A percentile compares a stretch with the other conserved stretches of the same genome.
phyloP scores from a whole-genome alignment of 1,140 invertebrate genomes.

The Bursaphelenchus mucronatus region DNA sequence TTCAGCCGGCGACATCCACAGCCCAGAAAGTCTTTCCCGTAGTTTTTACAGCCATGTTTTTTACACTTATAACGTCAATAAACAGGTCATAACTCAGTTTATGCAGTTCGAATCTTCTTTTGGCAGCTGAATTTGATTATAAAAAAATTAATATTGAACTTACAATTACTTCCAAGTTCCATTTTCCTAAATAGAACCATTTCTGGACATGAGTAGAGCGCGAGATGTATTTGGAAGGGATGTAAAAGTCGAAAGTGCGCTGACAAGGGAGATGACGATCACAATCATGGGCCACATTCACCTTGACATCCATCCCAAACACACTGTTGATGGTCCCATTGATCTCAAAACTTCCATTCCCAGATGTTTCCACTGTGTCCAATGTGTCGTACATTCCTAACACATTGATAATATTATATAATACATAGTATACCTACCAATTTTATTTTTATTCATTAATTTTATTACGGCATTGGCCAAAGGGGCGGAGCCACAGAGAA shows the following conservation, averaged over 20 bases:
- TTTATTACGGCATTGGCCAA: constrained; percentile 21
- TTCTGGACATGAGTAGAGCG: constrained; percentile 6
- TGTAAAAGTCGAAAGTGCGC: constrained; percentile 13
- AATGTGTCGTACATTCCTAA: constrained; percentile 14
- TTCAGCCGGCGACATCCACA: constrained; percentile 12
- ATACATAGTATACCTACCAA: constrained; percentile 11
- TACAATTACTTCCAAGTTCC: constrained; percentile 6
- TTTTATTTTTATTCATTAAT: constrained; percentile 23
- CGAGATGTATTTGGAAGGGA: constrained; percentile 13
- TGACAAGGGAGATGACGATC: constrained; percentile 12
- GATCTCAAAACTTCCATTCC: constrained; percentile 15
- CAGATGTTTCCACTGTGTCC: constrained; percentile 1
- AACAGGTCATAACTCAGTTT: not conserved
- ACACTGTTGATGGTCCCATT: constrained; percentile 3
- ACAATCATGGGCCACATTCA: constrained; percentile 14
- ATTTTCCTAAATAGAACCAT: constrained; percentile 18
- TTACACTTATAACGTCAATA: constrained; percentile 1
- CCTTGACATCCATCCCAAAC: constrained; percentile 18
- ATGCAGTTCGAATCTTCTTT: constrained; percentile 20
- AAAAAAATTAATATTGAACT: too few species aligned
- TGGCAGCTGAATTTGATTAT: constrained; percentile 12
- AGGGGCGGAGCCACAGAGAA: constrained; percentile 14
- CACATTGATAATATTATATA: not conserved
- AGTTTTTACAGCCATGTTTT: not conserved
- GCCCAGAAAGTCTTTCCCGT: constrained; percentile 1